phyloP scores from a whole-genome alignment of 2,797 vertebrate genomes.

The Ceryle rudis region DNA sequence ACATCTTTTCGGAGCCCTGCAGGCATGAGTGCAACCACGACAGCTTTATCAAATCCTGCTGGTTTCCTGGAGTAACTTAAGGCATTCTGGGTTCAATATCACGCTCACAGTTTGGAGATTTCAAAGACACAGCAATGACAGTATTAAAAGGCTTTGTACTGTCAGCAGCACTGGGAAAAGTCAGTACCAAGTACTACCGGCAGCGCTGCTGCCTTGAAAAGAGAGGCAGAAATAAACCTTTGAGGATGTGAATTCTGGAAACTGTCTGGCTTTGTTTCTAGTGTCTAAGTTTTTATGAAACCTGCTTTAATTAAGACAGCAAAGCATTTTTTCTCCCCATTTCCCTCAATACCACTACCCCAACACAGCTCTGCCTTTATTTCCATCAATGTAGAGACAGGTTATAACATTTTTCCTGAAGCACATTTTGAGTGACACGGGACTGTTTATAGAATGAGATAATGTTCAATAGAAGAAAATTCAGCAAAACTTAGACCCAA shows the following conservation, averaged over 20 bases:
- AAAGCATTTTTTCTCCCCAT: neutral
- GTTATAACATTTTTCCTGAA: neutral
- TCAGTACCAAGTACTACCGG: neutral
- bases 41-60: neutral
- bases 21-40: neutral
- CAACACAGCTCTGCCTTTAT: neutral
- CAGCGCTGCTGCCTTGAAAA: neutral
- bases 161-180: neutral
- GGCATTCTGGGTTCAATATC: slow-evolving; percentile 3
- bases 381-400: neutral
- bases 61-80: neutral
- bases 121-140: neutral
- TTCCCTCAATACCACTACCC: neutral
- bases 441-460: neutral
- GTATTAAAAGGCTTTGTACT: neutral
- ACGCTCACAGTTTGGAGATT: neutral
- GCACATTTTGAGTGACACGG: neutral
- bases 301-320: neutral
- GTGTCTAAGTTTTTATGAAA: neutral
- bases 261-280: neutral
- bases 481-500: neutral
- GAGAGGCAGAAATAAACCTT: neutral
- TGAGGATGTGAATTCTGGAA: neutral
- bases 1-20: neutral
- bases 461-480: neutral